Evolutionary conservation across 2,113 vertebrate genomes (phyloP).

Genomic region (Pomatostomus ruficeps): DNA sequence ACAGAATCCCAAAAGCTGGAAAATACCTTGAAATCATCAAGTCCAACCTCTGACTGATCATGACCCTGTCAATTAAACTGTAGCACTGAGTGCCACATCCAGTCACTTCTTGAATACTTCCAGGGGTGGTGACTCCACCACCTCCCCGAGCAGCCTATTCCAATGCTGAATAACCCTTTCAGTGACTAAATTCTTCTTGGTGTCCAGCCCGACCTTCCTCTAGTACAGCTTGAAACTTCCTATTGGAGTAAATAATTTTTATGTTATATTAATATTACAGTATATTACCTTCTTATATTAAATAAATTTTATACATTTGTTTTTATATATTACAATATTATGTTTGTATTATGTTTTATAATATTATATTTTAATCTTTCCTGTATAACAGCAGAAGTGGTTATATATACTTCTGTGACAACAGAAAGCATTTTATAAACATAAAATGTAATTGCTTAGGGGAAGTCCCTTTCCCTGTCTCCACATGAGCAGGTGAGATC

Average conservation of each 20-base stretch:
- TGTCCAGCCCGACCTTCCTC: neutral
- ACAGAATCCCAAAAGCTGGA: neutral
- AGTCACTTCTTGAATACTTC: neutral
- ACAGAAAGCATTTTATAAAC: neutral
- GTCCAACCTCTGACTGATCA: neutral
- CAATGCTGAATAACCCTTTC: neutral
- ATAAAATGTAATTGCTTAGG: neutral
- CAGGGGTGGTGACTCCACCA: neutral
- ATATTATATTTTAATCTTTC: neutral
- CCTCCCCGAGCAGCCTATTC: neutral
- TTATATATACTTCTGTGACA: neutral
- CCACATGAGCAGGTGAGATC: neutral
- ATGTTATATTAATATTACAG: neutral
- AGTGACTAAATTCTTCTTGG: neutral
- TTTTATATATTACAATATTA: too few species aligned
- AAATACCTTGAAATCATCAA: neutral
- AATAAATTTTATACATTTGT: neutral
- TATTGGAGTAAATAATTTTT: neutral
- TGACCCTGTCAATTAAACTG: neutral
- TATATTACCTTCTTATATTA: neutral
- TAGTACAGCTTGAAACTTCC: neutral
- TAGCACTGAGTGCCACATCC: rapidly evolving
- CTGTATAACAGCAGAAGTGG: neutral
- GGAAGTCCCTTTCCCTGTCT: neutral
- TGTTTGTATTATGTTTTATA: neutral